Base-by-base conservation (phyloP, 2,797 vertebrate species). In the Myotis planiceps region DNA sequence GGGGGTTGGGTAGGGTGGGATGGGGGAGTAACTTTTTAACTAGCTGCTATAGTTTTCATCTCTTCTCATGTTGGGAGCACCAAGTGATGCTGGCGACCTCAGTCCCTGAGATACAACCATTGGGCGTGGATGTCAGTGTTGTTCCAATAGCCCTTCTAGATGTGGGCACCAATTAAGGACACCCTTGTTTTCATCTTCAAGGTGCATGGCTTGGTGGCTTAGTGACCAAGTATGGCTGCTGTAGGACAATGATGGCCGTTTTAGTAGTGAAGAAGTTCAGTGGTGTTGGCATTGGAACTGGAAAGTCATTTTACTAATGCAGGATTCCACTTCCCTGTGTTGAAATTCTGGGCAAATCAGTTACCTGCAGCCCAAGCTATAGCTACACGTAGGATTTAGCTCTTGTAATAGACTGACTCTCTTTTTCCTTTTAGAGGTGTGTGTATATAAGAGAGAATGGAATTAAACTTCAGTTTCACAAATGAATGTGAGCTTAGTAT, bases 271-370 rank as follows among this genome's bases (percentile, higher is more conserved):
- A 92, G 1, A 18, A 42, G 29, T 55, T 71, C 39, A 55, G 9
- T 51, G 25, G 3, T 63, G 5, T 96, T 92, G 88, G 9, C 12
- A 3, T 21, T 34, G 39, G 94, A 94, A 74, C 42, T 65, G 21
- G 65, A 87, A 90, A 92, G 37, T 66, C 42, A 8, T 42, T 89
- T 90, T 76, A 66, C 60, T 51, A 34, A 53, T 19, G 9, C 29
- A 72, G 18, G 25, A 53, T 86, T 34, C 37, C 80, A 63, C 60
- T 97, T 79, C 88, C 45, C 65, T 65, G 3, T 66, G 71, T 82
- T 82, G 66, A 89, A 87, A 80, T 84, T 91, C 93, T 82, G 87
- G 88, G 78, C 42, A 94, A 65, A 78, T 18, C 3, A 21, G 32
- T 92, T 39, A 2, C 60, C 63, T 53, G 8, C 85, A 90, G 74